Percentiles rank a stretch among this genome's conserved stretches.
These are phyloP conservation scores for Orthonyx spaldingii DNA, from an alignment of 2,113 vertebrate species.

Conservation along the genomic window DNA sequence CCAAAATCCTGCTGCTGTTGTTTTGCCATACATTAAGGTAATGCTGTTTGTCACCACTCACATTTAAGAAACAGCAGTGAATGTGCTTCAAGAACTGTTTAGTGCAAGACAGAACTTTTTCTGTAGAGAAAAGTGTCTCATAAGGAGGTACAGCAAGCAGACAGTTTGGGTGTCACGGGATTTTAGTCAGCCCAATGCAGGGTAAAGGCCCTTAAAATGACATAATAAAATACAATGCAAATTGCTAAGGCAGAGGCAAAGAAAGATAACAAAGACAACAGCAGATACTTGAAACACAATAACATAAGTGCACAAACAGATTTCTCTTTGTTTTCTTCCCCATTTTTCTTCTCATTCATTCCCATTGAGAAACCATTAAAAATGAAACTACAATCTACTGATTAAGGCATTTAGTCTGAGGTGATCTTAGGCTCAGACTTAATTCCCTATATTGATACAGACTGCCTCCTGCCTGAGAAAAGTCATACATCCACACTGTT, in stretches of 20 bases:
- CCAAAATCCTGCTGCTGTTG: not conserved
- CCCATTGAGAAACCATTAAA: not conserved
- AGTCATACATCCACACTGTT: not conserved
- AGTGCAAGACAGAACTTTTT: not conserved
- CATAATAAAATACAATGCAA: not conserved
- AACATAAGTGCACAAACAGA: not conserved
- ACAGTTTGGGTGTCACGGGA: not conserved
- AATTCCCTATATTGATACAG: not conserved
- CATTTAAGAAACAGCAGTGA: not conserved
- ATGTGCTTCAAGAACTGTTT: not conserved
- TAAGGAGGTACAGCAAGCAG: not conserved
- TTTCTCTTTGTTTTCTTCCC: not conserved
- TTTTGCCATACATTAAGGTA: not conserved
- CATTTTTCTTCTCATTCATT: not conserved
- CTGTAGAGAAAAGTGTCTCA: not conserved
- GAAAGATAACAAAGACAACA: not conserved
- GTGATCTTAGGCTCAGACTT: not conserved
- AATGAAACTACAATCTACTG: not conserved
- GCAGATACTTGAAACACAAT: not conserved
- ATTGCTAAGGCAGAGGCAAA: not conserved
- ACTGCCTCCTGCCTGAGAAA: not conserved
- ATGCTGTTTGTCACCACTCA: not conserved
- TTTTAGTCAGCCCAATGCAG: not conserved
- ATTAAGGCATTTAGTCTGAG: not conserved
- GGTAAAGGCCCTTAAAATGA: not conserved